A percentile compares a stretch with the other conserved stretches of the same genome.
Conservation (phyloP, 1,140 invertebrate genomes). For the Bombus sibiricus region DNA sequence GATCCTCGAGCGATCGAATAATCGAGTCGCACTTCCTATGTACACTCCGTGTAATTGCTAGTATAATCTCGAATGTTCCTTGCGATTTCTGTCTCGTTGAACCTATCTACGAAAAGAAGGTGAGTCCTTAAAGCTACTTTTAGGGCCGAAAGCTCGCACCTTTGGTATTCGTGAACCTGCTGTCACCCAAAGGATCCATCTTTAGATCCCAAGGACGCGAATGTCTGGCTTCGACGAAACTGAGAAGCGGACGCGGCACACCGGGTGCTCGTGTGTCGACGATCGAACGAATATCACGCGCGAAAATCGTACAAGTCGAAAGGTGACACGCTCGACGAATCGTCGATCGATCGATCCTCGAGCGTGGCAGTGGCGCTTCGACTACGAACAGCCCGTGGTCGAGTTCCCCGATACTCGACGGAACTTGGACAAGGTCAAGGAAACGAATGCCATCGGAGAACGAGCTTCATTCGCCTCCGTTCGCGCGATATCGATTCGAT, state of each 20-base stretch:
- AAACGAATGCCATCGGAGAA: not conserved
- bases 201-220: not conserved
- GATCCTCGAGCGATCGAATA: constrained; percentile 26
- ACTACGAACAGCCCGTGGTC: not conserved
- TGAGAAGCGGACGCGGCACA: not conserved
- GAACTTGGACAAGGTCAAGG: constrained; percentile 4
- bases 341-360: constrained; percentile 11
- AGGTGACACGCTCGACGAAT: not conserved
- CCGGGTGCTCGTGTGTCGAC: not conserved
- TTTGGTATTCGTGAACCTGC: constrained; percentile 20
- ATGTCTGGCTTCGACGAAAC: not conserved
- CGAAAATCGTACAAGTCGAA: not conserved
- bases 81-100: constrained; percentile 27
- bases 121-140: constrained; percentile 53
- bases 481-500: not conserved
- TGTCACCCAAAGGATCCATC: not conserved
- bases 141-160: constrained; percentile 50
- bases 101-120: constrained; percentile 32
- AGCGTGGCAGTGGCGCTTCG: not conserved
- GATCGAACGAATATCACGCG: not conserved
- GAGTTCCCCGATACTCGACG: not conserved
- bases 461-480: constrained; percentile 7
- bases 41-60: constrained; percentile 10
- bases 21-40: not conserved
- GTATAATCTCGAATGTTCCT: constrained; percentile 26